Base-by-base conservation (phyloP, 2,113 vertebrate genomes). In the Sebastes fasciatus region DNA sequence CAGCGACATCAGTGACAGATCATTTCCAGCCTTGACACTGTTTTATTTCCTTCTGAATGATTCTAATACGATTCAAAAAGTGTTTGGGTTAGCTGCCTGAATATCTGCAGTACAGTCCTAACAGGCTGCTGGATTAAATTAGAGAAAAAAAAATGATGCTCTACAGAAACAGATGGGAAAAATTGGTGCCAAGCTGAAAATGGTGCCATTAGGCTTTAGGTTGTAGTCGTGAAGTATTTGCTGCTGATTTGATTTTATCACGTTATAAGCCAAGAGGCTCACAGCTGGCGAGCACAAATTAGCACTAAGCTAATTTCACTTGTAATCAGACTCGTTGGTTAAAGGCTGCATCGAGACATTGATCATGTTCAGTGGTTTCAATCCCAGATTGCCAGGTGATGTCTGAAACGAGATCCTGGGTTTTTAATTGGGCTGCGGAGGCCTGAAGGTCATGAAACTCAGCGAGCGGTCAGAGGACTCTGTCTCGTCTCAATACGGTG, bases 401-500 rank as follows among this genome's bases (percentile, higher is more conserved):
- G 65, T 70, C 62, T 82, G 83, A 75, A 81, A 89, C 16, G 0
- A 64, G 60, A 88, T 63, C 42, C 34, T 13, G 2, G 49, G n/a
- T 74, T 89, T 83, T 81, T 74, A 78, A 83, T 69, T 52, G 34
- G 67, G 49, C 64, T 49, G 16, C 2, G 1, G 61, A 23, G 61
- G 61, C 57, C 54, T 71, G 70, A 88, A 86, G 67, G 76, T 88
- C 86, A 64, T 21, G 21, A 69, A 82, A 79, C 55, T 51, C 49
- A 66, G 74, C 5, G 21, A 70, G 79, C 17, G 42, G 73, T 45
- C 54, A 64, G 26, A 85, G 51, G 48, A 58, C 42, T 67, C 74
- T 74, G 74, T 84, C 78, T 71, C 76, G 73, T 52, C 55, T 82
- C 57, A 82, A 77, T 58, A 57, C 68, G 57, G 19, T 34, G n/a